These are phyloP conservation scores for Campoletis sonorensis DNA, from an alignment of 1,140 invertebrate species.

Conservation along the genomic window DNA sequence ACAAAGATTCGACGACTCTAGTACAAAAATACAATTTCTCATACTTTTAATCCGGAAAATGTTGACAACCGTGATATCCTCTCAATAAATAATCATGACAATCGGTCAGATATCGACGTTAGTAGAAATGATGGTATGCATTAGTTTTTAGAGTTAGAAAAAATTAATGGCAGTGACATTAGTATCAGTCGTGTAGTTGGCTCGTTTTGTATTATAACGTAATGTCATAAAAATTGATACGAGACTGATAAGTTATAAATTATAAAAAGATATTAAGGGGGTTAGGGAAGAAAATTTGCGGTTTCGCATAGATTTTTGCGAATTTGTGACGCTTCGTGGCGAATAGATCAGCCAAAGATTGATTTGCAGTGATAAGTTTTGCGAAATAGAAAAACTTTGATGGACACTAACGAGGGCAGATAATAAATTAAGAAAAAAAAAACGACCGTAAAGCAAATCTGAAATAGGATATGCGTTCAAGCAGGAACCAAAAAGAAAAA, in stretches of 20 bases:
- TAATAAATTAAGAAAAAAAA: background rate
- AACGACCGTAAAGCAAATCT: constrained; percentile 23
- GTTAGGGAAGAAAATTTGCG: background rate
- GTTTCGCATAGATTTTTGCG: background rate
- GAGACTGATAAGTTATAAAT: no score
- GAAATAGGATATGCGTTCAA: background rate
- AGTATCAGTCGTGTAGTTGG: background rate
- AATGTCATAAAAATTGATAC: no score
- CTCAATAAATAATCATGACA: background rate
- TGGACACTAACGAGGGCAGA: background rate
- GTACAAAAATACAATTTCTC: no score
- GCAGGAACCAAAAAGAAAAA: constrained; percentile 20
- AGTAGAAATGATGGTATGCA: background rate
- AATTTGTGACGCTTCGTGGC: background rate
- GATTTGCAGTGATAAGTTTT: background rate
- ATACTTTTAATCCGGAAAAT: no score
- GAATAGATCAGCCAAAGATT: background rate
- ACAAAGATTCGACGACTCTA: no score
- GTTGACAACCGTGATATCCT: background rate
- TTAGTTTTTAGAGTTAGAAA: background rate
- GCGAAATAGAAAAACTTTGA: background rate
- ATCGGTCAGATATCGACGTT: background rate
- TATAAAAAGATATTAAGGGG: no score
- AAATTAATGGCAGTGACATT: constrained; percentile 2
- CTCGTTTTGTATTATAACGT: no score